phyloP scores from a whole-genome alignment of 2,113 vertebrate genomes.

The Malurus melanocephalus region DNA sequence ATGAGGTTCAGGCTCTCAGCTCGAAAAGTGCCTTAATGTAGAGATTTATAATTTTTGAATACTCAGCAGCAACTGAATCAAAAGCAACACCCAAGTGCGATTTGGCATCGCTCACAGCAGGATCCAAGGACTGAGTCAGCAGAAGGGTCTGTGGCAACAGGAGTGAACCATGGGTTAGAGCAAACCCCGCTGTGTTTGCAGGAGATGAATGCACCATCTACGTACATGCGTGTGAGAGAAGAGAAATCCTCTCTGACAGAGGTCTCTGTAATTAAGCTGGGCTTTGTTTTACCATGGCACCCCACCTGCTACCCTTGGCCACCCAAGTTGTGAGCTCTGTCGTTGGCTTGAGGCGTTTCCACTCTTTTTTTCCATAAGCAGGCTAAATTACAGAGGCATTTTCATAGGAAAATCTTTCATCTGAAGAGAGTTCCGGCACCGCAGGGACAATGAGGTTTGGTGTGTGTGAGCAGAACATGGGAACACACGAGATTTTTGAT shows the following conservation, averaged over 20 bases:
- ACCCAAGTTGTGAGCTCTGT: conserved; percentile 15
- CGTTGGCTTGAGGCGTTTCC: not conserved
- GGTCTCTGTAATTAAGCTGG: conserved; percentile 1
- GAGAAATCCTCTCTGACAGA: not conserved
- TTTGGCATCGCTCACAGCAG: not conserved
- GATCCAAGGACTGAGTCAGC: conserved; percentile 17
- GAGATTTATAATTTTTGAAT: too few relatives aligned
- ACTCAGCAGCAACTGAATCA: not conserved
- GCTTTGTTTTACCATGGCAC: conserved; percentile 20
- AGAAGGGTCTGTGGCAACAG: not conserved
- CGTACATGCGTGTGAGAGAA: not conserved
- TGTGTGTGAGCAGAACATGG: not conserved
- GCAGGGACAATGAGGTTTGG: not conserved
- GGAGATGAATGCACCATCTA: not conserved
- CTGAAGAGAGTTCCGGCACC: not conserved
- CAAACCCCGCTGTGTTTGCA: not conserved
- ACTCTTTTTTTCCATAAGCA: not conserved
- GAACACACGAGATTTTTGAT: not conserved
- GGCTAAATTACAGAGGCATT: not conserved
- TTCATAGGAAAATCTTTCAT: not conserved
- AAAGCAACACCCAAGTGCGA: not conserved
- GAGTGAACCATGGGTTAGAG: not conserved
- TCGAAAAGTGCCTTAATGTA: not conserved
- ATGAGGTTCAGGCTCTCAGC: not conserved
- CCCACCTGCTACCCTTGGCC: conserved; percentile 28